Evolutionary conservation across 2,113 vertebrate genomes (phyloP).

Genomic region (Syngnathus scovelli): DNA sequence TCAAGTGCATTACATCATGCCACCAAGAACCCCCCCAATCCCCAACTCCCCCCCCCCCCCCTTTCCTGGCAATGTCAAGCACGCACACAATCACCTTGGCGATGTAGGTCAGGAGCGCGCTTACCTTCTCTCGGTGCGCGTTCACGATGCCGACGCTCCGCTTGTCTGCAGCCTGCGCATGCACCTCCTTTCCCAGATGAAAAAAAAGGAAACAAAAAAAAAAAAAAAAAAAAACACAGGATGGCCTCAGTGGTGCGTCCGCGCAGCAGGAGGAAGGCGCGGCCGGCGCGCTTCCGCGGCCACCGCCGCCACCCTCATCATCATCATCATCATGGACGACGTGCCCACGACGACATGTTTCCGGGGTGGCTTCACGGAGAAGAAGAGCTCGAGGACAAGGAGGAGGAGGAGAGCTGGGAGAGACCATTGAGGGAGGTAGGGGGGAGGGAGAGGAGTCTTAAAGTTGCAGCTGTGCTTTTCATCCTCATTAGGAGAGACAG

Average conservation of each 20-base stretch:
- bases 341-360: conserved; percentile 60
- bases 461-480: conserved; percentile 78
- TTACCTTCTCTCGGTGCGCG: not conserved
- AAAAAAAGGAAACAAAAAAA: not conserved
- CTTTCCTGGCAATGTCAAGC: conserved; percentile 47
- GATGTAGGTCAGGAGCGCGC: conserved; percentile 50
- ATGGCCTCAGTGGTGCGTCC: not conserved
- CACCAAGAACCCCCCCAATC: conserved; percentile 71
- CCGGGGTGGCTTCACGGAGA: conserved; percentile 81
- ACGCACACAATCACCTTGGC: conserved; percentile 66
- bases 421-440: conserved; percentile 87
- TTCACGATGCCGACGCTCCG: conserved; percentile 49
- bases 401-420: conserved; percentile 74
- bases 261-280: conserved; percentile 3
- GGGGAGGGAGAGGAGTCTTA: conserved; percentile 71
- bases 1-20: conserved; percentile 90
- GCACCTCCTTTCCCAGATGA: not conserved
- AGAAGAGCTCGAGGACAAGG: conserved; percentile 41
- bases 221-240: not conserved
- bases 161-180: conserved; percentile 64
- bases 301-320: conserved; percentile 53
- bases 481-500: not conserved
- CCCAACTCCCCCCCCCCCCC: conserved; percentile 45
- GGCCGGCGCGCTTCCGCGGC: conserved; percentile 36
- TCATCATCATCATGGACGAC: conserved; percentile 20